These are phyloP conservation scores for Laticauda colubrina DNA, from an alignment of 2,113 vertebrate species.

Conservation along the genomic window DNA sequence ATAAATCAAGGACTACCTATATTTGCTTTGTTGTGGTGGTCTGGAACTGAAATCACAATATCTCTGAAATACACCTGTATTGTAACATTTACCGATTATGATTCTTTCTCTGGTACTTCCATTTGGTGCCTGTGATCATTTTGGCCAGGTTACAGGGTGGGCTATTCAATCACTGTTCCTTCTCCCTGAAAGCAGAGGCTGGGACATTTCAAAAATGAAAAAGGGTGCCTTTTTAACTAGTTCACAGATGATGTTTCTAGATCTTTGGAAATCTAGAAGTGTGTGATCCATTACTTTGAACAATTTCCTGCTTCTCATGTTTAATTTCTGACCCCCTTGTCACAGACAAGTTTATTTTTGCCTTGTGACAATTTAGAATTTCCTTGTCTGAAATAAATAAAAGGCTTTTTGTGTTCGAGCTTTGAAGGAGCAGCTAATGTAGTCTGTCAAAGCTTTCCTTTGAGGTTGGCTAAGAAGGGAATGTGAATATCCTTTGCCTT, in stretches of 20 bases:
- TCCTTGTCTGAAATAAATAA: conserved; percentile 24
- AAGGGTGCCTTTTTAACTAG: no score
- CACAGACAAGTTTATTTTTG: conserved; percentile 27
- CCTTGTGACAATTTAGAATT: conserved; percentile 21
- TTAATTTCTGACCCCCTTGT: conserved; percentile 25
- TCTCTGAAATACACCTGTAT: neutral
- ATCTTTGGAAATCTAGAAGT: conserved; percentile 16
- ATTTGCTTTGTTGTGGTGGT: neutral
- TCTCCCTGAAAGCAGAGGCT: neutral
- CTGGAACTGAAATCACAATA: neutral
- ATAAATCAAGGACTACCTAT: neutral
- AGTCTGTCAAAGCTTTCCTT: conserved; percentile 27
- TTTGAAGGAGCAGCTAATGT: conserved; percentile 20
- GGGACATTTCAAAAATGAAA: neutral
- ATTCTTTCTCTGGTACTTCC: neutral
- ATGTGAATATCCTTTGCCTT: conserved; percentile 22
- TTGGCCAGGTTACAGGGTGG: neutral
- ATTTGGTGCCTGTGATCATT: neutral
- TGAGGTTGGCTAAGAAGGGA: conserved; percentile 16
- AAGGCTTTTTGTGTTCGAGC: conserved; percentile 19
- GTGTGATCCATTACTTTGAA: conserved; percentile 19
- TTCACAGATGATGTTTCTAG: neutral
- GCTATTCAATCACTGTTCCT: neutral
- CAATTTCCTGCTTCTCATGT: conserved; percentile 27
- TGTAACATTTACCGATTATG: neutral